Evolutionary conservation across 2,113 vertebrate species (phyloP).

Genomic region (Salvelinus sp.): DNA sequence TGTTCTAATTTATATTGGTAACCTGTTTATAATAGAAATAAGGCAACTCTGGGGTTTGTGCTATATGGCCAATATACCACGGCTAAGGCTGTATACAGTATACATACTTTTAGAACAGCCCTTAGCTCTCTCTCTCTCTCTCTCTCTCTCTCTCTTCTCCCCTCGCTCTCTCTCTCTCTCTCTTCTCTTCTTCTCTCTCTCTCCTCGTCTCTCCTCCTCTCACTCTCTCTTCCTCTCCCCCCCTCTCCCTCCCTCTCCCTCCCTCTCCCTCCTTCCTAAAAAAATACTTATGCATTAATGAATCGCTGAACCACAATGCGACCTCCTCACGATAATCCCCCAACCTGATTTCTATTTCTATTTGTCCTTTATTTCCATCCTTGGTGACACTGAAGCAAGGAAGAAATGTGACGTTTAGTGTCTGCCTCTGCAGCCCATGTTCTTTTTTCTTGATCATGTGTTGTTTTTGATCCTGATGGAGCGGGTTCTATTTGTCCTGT

Average conservation of each 20-base stretch:
- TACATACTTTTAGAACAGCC: no score
- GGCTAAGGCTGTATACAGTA: no score
- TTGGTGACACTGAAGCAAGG: not conserved
- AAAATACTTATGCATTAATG: slow-evolving; percentile 45
- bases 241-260: not conserved
- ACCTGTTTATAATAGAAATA: no score
- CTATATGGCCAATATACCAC: no score
- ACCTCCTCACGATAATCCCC: slow-evolving; percentile 49
- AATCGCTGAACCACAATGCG: slow-evolving; percentile 31
- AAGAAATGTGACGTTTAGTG: not conserved
- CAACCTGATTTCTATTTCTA: slow-evolving; percentile 42
- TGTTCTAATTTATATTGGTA: no score
- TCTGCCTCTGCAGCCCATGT: not conserved
- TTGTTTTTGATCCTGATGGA: slow-evolving; percentile 9
- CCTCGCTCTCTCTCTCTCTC: no score
- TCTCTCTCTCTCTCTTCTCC: no score
- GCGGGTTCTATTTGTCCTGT: not conserved
- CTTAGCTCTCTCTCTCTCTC: no score
- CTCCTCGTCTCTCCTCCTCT: not conserved
- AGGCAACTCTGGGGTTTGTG: no score
- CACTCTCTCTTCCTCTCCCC: not conserved
- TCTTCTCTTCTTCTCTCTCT: no score
- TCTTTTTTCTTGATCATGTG: not conserved
- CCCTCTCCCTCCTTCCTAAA: slow-evolving; percentile 26
- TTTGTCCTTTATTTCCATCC: slow-evolving; percentile 50